Base-by-base conservation (phyloP, 1,140 invertebrate genomes). In the Cylas formicarius region DNA sequence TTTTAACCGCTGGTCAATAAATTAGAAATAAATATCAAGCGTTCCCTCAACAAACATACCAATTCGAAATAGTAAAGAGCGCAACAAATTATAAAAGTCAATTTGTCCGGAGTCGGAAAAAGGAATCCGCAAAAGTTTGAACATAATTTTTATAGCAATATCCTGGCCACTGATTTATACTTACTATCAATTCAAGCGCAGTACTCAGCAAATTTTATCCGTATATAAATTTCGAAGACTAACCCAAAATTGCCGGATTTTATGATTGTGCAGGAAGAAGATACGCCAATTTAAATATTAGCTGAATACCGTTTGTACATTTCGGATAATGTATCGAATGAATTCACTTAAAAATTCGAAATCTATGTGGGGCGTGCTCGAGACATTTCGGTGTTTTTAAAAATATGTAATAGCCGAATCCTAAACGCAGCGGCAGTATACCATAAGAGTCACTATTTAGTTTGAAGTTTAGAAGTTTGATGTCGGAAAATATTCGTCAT, bases 81-180 rank as follows among this genome's bases (percentile, higher is more conserved):
- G 46, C 53, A 57, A 57, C 53, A 53, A 60, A 60, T 60, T 60
- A 60, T 57, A 52, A 60, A 60, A 57, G 38, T 49, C 55, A 60
- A 57, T 60, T 60, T 60, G 54, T 60, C 44, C 49, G 52, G 57
- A 53, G 55, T 52, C n/a, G n/a, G n/a, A 49, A 40, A 56, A 57
- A 60, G 56, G 57, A 60, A 50, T 53, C 55, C 48, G 57, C 51
- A 57, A 60, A n/a, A 60, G 53, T 60, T 60, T 47, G 50, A 47
- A 57, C 57, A 60, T 60, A 60, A 60, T 57, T 60, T 60, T 53
- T 57, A 56, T 50, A 49, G 55, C 55, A 51, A 60, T 60, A 60
- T 57, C 57, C 57, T 56, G 50, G 39, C 50, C 50, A 43, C 55
- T 59, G 57, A 60, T 60, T 60, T 60, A 60, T 60, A 50, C 31